phyloP scores from a whole-genome alignment of 2,888 invertebrate species.

The Hyposoter didymator region DNA sequence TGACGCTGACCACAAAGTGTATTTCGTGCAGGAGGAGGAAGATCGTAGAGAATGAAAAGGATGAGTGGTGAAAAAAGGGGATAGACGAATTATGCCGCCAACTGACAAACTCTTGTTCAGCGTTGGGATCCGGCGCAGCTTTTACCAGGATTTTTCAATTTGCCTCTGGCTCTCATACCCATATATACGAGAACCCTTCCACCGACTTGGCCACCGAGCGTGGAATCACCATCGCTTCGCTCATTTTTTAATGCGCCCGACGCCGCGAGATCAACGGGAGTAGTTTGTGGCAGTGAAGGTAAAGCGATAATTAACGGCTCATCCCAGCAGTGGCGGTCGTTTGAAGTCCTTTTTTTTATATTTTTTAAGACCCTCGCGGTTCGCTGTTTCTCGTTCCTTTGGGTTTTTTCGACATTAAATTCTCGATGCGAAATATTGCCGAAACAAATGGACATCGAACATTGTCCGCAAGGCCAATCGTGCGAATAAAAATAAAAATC shows the following conservation, averaged over 20 bases:
- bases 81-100: conserved; percentile 56
- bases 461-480: too few relatives aligned
- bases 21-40: conserved; percentile 10
- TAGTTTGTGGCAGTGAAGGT: conserved; percentile 49
- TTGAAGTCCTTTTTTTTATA: not conserved
- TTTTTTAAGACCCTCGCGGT: not conserved
- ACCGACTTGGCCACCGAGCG: not conserved
- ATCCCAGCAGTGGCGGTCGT: not conserved
- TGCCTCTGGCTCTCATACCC: conserved; percentile 34
- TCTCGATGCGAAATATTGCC: too few relatives aligned
- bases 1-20: not conserved
- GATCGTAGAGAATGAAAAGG: conserved; percentile 8
- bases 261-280: conserved; percentile 65
- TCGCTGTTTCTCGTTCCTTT: too few relatives aligned
- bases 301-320: conserved; percentile 69
- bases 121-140: conserved; percentile 52
- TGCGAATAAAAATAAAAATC: too few relatives aligned
- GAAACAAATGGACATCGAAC: too few relatives aligned
- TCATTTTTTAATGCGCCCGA: conserved; percentile 55
- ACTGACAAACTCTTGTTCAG: conserved; percentile 63
- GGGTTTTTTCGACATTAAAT: too few relatives aligned
- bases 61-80: not conserved
- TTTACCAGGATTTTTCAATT: conserved; percentile 66
- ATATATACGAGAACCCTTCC: conserved; percentile 9
- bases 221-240: conserved; percentile 15